These are phyloP conservation scores for Nothoprocta pentlandii DNA, from an alignment of 2,113 vertebrate genomes.

Conservation along the genomic window DNA sequence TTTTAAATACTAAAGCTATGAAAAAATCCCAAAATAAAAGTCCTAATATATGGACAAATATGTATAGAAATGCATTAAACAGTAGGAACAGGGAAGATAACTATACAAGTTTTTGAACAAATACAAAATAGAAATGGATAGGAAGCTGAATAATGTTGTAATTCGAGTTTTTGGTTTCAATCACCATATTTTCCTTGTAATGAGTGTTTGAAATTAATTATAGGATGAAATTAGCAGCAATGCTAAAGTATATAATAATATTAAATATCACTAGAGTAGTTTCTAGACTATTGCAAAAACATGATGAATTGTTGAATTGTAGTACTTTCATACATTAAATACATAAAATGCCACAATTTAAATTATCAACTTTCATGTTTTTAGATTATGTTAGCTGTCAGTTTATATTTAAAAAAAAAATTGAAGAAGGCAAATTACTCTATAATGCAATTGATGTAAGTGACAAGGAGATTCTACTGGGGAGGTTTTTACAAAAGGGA, in stretches of 20 bases:
- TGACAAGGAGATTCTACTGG: neutral
- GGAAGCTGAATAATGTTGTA: neutral
- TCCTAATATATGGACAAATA: neutral
- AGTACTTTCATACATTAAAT: neutral
- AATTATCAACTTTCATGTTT: neutral
- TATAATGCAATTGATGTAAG: rapidly evolving
- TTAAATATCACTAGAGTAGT: neutral
- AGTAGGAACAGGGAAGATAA: neutral
- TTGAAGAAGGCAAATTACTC: neutral
- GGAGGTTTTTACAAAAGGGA: neutral
- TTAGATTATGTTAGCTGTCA: neutral
- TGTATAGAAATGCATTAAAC: neutral
- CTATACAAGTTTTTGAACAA: neutral
- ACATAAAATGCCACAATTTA: neutral
- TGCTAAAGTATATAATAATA: neutral
- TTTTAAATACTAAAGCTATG: neutral
- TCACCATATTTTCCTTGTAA: neutral
- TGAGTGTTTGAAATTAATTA: neutral
- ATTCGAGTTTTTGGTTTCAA: neutral
- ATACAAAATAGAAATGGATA: neutral
- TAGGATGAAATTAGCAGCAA: neutral
- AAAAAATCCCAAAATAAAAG: neutral
- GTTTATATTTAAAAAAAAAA: neutral
- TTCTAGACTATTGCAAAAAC: neutral
- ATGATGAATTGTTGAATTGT: neutral